These are phyloP conservation scores for Podotricha telesiphe DNA, from an alignment of 2,888 invertebrate species.

Conservation along the genomic window DNA sequence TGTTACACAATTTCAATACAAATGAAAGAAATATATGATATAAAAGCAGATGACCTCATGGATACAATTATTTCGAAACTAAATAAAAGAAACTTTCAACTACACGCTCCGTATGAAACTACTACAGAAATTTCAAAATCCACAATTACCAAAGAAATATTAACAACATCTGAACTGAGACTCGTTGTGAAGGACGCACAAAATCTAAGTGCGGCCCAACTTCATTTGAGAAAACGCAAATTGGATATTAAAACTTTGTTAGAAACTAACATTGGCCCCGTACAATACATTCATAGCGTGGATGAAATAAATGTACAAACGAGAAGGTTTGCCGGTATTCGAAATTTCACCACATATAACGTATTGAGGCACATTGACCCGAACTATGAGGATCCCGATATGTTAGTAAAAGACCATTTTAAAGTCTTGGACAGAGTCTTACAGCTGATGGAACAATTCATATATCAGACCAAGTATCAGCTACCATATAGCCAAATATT, in stretches of 20 bases:
- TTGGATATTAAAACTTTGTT: conserved; percentile 44
- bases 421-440: conserved; percentile 42
- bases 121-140: conserved; percentile 15
- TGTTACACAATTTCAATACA: not conserved
- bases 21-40: conserved; percentile 31
- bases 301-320: conserved; percentile 48
- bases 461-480: conserved; percentile 56
- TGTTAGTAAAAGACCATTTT: not conserved
- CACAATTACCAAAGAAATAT: not conserved
- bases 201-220: conserved; percentile 40
- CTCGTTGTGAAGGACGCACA: conserved; percentile 15
- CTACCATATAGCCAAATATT: conserved; percentile 51
- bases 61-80: conserved; percentile 33
- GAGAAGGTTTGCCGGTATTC: conserved; percentile 47
- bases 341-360: not conserved
- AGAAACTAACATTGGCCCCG: conserved; percentile 20
- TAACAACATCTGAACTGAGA: not conserved
- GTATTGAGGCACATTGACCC: conserved; percentile 33
- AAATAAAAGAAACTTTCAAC: conserved; percentile 35
- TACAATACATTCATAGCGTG: conserved; percentile 48
- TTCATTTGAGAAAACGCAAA: conserved; percentile 38
- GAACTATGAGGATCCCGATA: conserved; percentile 9
- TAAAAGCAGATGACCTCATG: conserved; percentile 41
- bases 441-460: conserved; percentile 54
- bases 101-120: conserved; percentile 25